A percentile compares a stretch with the other conserved stretches of the same genome.
These are phyloP conservation scores for Psammodynastes pulverulentus DNA, from an alignment of 2,113 vertebrate genomes.

Conservation along the genomic window DNA sequence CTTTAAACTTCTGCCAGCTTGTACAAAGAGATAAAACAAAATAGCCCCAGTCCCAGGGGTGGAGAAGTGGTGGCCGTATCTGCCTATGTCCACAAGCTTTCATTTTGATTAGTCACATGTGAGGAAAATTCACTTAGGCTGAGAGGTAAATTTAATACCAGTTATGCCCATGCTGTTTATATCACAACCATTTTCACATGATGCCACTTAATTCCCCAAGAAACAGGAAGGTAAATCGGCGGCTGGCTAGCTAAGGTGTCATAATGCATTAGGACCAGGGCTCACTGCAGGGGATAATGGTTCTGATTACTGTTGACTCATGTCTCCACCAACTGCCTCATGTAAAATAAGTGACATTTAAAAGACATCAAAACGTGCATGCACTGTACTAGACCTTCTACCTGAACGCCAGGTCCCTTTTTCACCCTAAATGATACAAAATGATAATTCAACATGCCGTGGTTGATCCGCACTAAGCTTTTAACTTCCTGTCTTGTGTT, in stretches of 20 bases:
- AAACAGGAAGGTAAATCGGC: constrained; percentile 88
- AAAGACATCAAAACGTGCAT: constrained; percentile 86
- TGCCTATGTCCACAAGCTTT: constrained; percentile 90
- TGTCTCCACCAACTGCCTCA: constrained; percentile 83
- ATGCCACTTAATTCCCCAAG: constrained; percentile 95
- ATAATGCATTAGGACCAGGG: constrained; percentile 85
- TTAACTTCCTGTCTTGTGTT: constrained; percentile 83
- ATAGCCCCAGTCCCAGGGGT: constrained; percentile 84
- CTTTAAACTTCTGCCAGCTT: constrained; percentile 87
- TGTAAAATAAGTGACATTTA: constrained; percentile 96
- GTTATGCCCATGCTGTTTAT: constrained; percentile 96
- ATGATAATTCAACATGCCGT: constrained; percentile 80
- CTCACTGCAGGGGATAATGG: constrained; percentile 90
- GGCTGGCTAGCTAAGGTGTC: constrained; percentile 81
- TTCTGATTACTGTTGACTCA: constrained; percentile 90
- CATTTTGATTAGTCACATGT: constrained; percentile 93
- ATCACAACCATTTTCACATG: constrained; percentile 94
- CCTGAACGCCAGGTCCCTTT: constrained; percentile 70
- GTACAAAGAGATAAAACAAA: constrained; percentile 89
- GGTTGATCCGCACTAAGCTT: constrained; percentile 77
- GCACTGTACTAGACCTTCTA: constrained; percentile 73
- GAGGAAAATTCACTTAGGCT: constrained; percentile 94
- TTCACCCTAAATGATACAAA: constrained; percentile 77
- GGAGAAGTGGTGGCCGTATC: constrained; percentile 78
- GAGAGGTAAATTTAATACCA: constrained; percentile 89